Evolutionary conservation across 2,888 invertebrate genomes (phyloP), one percentile per base, ranked within the genome.

Genomic region (Synanthedon formicaeformis): DNA sequence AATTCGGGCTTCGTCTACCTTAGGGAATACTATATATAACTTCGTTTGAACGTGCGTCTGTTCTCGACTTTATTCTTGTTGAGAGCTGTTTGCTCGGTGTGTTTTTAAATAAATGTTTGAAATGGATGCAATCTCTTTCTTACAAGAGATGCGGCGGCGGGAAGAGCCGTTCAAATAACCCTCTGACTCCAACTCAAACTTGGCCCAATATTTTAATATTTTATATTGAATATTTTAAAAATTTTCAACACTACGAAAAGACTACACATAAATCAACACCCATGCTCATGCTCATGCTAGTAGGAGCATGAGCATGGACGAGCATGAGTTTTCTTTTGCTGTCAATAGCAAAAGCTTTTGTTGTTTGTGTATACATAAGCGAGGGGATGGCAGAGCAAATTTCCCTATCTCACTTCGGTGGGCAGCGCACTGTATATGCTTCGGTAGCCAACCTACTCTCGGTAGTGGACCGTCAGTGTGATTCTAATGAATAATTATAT

Each of bases 61-160:
- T 56, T 57, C 55, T 62, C 56, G 62, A 69, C 63, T 70, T 71
- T 71, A 69, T 73, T 64, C 60, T 56, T 63, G 65, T 64, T 50
- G 41, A 65, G 66, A 71, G 70, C 60, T 69, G 67, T 67, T 64
- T 60, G 57, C 65, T 52, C 52, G 62, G 60, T 62, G 66, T 68
- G 70, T 72, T 76, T 77, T 76, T 72, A 70, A 70, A 75, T 70
- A 73, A 16, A 74, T 75, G 77, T 66, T 65, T 66, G 64, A 68
- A 71, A 77, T 67, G 67, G 73, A 75, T 75, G 75, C 77, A 74
- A 80, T 76, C 73, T 73, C 68, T 40, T 51, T 50, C 50, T 51
- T 34, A 40, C 13, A 40, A 40, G 51, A 27, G 48, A 53, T 53
- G 23, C 48, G 45, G 45, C 49, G 51, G n/a, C 41, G 50, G 23